Base-by-base conservation (phyloP, 53 echinoderm and acorn worm species). In the Temnopleurus reevesii region DNA sequence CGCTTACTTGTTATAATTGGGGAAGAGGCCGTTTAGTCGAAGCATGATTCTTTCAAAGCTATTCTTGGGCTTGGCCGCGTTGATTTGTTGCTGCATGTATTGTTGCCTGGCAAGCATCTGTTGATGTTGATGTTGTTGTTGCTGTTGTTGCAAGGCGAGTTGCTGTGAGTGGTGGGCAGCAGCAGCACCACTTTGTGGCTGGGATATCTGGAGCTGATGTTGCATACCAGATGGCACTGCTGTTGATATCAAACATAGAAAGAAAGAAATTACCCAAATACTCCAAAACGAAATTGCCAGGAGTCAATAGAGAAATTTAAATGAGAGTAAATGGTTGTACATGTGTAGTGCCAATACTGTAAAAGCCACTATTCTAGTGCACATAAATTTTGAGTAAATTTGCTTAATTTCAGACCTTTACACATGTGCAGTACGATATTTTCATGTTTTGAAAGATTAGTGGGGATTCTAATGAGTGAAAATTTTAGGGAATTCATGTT, bases 11-110 rank as follows among this genome's bases (percentile, higher is more conserved):
- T 96, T 98, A 59, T 94, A 94, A 41, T 86, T 53, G 2, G 96
- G 94, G 79, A 93, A 94, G 81, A 90, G 91, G 44, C 61, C 82
- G 19, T 84, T 47, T 30, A 98, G 90, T n/a, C 92, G 92, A 30
- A 94, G 91, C 80, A 96, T 96, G 58, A 98, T 94, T 26, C 93
- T 86, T 46, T 98, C 96, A 94, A 96, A 98, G 91, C 94, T 98
- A 77, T 92, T 96, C 77, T 76, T 94, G 28, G 95, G 97, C 8
- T 81, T 89, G 12, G 89, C 86, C 12, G 51, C 31, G 3, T 53
- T 9, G 27, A 57, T 61, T 28, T 81, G 65, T 21, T 60, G 85
- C 46, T 85, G 45, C 55, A 51, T 49, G 21, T 28, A 80, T n/a
- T 83, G 83, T 24, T 84, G 84, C 19, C 57, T n/a, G 8, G 58